Base-by-base conservation (phyloP, 2,113 vertebrate genomes). In the Procavia capensis region DNA sequence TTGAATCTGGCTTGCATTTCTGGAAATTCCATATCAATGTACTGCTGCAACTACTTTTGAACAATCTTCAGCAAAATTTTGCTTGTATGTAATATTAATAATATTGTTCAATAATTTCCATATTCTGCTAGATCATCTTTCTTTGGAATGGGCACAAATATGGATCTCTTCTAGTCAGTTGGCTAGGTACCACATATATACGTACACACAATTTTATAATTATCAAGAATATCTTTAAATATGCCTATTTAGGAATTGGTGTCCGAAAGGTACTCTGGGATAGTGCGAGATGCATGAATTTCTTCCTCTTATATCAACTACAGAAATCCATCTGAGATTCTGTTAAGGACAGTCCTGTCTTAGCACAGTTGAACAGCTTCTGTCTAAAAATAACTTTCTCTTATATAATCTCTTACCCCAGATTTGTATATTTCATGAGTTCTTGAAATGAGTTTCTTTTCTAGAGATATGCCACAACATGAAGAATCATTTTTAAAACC, bases 331-430 rank as follows among this genome's bases (percentile, higher is more conserved):
- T 47, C 78, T 50, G 93, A 94, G 86, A 64, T 45, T 86, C 34
- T 85, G 72, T 43, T 91, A 72, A 83, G 68, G 83, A 82, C 47
- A 80, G 34, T 88, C 74, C 75, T 43, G 24, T n/a, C 74, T 91
- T 80, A n/a, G 68, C 50, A n/a, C 6, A 29, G 66, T 74, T 94
- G 74, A 82, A 95, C 82, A 94, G 85, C 96, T 94, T 64, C 93
- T 31, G 43, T 31, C 92, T 96, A 93, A 95, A 93, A 97, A 97
- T 87, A 97, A 78, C 64, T 91, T 76, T 4, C 45, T 87, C 81
- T 96, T 96, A 97, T 43, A 70, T 95, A 96, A 95, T 76, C 83
- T 9, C 89, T 92, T 63, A 41, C 72, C 86, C 88, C 86, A 72
- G 84, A 80, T 83, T 70, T 94, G 79, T 84, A 29, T 66, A 41